phyloP scores from a whole-genome alignment of 1,140 invertebrate genomes.

The Heterodera schachtii region DNA sequence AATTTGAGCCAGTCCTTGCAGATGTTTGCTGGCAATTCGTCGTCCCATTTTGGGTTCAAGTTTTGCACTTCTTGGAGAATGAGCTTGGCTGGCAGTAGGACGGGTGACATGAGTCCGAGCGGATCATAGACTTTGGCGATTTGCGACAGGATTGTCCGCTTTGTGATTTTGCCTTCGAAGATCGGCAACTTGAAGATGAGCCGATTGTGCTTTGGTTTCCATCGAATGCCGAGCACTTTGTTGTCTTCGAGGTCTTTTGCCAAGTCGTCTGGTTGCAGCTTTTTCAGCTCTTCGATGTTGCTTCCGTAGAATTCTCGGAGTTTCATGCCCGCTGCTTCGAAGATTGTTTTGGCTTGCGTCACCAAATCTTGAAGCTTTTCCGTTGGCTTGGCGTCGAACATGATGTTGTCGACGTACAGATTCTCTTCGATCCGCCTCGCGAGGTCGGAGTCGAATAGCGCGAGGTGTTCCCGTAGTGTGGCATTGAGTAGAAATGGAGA shows the following conservation, averaged over 20 bases:
- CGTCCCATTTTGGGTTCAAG: no score
- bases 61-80: neutral
- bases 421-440: neutral
- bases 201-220: neutral
- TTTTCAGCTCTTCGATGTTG: neutral
- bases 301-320: neutral
- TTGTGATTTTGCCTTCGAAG: neutral
- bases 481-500: conserved; percentile 12
- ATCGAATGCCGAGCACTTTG: neutral
- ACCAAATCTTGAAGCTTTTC: neutral
- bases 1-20: no score
- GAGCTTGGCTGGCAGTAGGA: no score
- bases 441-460: neutral
- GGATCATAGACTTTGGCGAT: no score
- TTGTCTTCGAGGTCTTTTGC: neutral
- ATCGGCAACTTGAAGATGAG: neutral
- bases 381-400: neutral
- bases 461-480: neutral
- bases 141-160: neutral
- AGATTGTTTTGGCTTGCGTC: neutral
- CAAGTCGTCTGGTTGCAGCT: neutral
- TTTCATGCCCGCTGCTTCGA: neutral
- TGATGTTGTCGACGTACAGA: conserved; percentile 15
- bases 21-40: no score
- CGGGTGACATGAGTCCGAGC: no score